These are phyloP conservation scores for Megaceryle maxima DNA, from an alignment of 2,113 vertebrate genomes.

Conservation along the genomic window DNA sequence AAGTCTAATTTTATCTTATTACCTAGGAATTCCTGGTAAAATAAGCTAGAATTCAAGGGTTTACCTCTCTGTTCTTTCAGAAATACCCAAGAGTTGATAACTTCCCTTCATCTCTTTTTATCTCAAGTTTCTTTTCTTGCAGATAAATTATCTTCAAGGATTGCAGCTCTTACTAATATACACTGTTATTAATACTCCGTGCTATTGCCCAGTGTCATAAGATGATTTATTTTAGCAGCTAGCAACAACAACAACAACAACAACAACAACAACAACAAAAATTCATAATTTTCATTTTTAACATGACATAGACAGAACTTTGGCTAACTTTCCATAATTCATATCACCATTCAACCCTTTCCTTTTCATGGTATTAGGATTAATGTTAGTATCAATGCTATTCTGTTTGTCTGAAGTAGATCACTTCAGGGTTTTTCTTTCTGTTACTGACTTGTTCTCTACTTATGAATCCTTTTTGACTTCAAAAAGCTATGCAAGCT, in stretches of 20 bases:
- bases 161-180: background rate
- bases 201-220: background rate
- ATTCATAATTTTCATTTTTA: background rate
- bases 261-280: background rate
- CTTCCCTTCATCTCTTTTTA: background rate
- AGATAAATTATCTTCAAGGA: constrained; percentile 3
- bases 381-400: background rate
- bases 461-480: background rate
- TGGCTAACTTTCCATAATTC: background rate
- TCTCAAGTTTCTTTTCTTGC: background rate
- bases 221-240: constrained; percentile 22
- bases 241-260: background rate
- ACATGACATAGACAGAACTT: constrained; percentile 1
- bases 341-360: background rate
- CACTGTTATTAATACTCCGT: background rate
- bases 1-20: background rate
- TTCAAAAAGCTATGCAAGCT: background rate
- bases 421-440: background rate
- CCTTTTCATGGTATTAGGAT: background rate
- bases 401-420: background rate
- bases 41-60: background rate
- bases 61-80: background rate
- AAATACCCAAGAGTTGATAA: background rate
- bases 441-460: background rate
- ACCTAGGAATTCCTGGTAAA: background rate